A percentile compares a stretch with the other conserved stretches of the same genome.
These are phyloP conservation scores for Lophura swinhoii DNA, from an alignment of 2,797 vertebrate species.

Conservation along the genomic window DNA sequence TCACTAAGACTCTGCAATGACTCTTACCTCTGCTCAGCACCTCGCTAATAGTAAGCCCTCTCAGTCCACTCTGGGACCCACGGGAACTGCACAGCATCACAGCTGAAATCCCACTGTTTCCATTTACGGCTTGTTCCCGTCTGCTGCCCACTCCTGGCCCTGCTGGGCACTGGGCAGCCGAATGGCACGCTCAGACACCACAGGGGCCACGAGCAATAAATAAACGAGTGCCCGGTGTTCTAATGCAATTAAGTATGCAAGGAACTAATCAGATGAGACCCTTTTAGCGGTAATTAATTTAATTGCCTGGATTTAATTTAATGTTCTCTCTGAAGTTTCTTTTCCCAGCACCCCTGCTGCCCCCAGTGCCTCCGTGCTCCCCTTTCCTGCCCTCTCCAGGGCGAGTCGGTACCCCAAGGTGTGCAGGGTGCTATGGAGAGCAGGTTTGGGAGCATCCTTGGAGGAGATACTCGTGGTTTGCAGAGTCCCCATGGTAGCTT, in stretches of 20 bases:
- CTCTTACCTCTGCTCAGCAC: constrained; percentile 39
- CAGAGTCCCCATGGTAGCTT: background rate
- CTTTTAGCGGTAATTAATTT: constrained; percentile 67
- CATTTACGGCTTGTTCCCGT: background rate
- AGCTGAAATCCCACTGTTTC: constrained; percentile 32
- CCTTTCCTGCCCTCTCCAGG: background rate
- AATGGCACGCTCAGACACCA: background rate
- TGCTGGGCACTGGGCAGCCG: background rate
- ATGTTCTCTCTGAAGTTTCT: background rate
- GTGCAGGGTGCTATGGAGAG: rapidly evolving
- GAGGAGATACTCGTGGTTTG: rapidly evolving
- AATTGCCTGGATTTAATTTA: constrained; percentile 59
- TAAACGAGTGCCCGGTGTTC: background rate
- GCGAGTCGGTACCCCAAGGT: background rate
- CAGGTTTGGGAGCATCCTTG: background rate
- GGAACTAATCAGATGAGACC: constrained; percentile 62
- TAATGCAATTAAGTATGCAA: constrained; percentile 55
- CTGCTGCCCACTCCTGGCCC: background rate
- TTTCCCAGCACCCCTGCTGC: rapidly evolving
- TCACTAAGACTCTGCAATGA: background rate
- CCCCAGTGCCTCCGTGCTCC: background rate
- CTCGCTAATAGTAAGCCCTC: constrained; percentile 15
- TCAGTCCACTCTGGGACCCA: background rate
- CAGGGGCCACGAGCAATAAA: background rate
- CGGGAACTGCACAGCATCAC: background rate